Percentiles rank a stretch among this genome's conserved stretches.
These are phyloP conservation scores for Alca torda DNA, from an alignment of 2,797 vertebrate genomes.

Conservation along the genomic window DNA sequence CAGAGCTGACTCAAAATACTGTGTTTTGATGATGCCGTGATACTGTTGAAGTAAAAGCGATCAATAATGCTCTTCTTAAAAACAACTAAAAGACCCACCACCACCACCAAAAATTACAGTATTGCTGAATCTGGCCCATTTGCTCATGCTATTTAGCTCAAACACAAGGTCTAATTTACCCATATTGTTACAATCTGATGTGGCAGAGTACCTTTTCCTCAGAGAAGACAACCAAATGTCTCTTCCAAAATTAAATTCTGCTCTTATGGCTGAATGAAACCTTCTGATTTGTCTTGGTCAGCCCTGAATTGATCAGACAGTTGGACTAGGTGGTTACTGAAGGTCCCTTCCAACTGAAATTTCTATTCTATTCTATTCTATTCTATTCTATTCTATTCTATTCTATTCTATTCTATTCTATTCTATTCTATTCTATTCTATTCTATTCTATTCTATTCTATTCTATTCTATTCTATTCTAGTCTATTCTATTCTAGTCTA, in stretches of 20 bases:
- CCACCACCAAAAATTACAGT: fast-evolving
- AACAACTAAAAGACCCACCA: background rate
- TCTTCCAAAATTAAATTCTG: background rate
- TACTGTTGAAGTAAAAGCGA: background rate
- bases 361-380: too few relatives aligned
- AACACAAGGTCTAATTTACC: background rate
- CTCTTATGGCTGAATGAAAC: background rate
- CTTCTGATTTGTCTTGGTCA: background rate
- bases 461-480: too few relatives aligned
- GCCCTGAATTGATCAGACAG: background rate
- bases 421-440: too few relatives aligned
- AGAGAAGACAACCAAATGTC: background rate
- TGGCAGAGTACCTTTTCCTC: background rate
- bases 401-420: too few relatives aligned
- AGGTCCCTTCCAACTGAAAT: background rate
- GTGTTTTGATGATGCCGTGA: background rate
- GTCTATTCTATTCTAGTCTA: too few relatives aligned
- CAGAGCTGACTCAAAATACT: background rate
- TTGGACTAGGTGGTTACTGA: background rate
- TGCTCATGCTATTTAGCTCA: background rate
- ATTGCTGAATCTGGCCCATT: background rate
- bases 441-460: too few relatives aligned
- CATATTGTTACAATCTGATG: background rate
- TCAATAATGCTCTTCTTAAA: background rate
- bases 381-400: too few relatives aligned